Evolutionary conservation across 2,113 vertebrate genomes (phyloP).

Genomic region (Salvator merianae): DNA sequence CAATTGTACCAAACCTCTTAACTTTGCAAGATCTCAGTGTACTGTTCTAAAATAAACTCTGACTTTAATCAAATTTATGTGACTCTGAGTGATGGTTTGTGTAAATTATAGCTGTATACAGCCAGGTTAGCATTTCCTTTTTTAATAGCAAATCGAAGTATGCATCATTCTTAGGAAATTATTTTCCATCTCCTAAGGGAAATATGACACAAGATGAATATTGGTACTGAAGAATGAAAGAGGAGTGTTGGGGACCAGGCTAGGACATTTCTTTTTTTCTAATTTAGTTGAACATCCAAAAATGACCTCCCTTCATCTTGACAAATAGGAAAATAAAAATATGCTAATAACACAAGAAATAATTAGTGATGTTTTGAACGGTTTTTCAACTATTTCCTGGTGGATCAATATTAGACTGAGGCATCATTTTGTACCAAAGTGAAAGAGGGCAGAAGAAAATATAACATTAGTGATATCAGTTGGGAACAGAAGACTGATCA

Average conservation of each 20-base stretch:
- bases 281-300: conserved; percentile 64
- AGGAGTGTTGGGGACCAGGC: conserved; percentile 11
- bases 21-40: not conserved
- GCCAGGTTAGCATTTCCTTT: conserved; percentile 55
- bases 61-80: conserved; percentile 43
- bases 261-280: conserved; percentile 48
- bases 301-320: conserved; percentile 56
- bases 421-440: not conserved
- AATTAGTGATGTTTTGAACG: conserved; percentile 45
- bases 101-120: conserved; percentile 50
- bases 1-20: conserved; percentile 29
- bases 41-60: conserved; percentile 20
- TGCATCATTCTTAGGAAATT: conserved; percentile 62
- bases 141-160: conserved; percentile 65
- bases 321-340: conserved; percentile 61
- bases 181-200: conserved; percentile 63
- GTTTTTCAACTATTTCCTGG: conserved; percentile 37
- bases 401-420: conserved; percentile 22
- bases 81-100: conserved; percentile 30
- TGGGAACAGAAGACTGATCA: not conserved
- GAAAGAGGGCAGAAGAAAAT: not conserved
- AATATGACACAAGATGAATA: conserved; percentile 59
- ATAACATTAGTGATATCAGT: not conserved
- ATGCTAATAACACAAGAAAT: conserved; percentile 56
- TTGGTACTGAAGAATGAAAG: conserved; percentile 13